phyloP scores from a whole-genome alignment of 2,888 invertebrate genomes.

The Panzeria rudis region DNA sequence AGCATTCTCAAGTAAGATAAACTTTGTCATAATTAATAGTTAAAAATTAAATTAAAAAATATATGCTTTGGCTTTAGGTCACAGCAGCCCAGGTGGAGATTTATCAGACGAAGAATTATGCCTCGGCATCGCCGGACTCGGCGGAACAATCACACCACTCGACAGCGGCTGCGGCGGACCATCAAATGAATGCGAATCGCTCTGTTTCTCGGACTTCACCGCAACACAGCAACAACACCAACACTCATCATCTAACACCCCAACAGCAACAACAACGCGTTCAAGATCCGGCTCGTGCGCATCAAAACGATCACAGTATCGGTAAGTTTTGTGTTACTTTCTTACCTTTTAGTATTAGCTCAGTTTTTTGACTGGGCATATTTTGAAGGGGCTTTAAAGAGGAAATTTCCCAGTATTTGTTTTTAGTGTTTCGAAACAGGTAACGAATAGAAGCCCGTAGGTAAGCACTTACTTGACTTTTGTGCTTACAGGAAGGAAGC shows the following conservation, averaged over 20 bases:
- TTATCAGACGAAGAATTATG: constrained; percentile 84
- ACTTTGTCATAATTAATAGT: background rate
- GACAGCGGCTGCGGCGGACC: constrained; percentile 80
- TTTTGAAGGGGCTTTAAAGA: background rate
- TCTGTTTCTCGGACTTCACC: constrained; percentile 84
- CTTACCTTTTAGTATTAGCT: background rate
- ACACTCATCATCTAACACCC: constrained; percentile 74
- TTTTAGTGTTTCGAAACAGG: background rate
- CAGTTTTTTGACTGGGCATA: no score
- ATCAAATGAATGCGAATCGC: constrained; percentile 84
- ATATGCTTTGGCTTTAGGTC: constrained; percentile 78
- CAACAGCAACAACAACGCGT: constrained; percentile 78
- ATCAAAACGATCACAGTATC: constrained; percentile 84
- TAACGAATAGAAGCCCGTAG: no score
- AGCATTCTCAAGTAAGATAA: constrained; percentile 85
- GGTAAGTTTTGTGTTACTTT: constrained; percentile 76
- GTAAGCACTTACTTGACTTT: no score
- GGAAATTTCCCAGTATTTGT: background rate
- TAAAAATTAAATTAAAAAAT: background rate
- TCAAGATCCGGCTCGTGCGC: constrained; percentile 84
- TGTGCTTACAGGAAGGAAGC: no score
- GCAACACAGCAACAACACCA: constrained; percentile 82
- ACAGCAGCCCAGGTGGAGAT: constrained; percentile 85
- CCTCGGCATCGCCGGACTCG: constrained; percentile 83
- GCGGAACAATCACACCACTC: constrained; percentile 83